A percentile compares a stretch with the other conserved stretches of the same genome.
These are phyloP conservation scores for Semaprochilodus insignis DNA, from an alignment of 2,797 vertebrate species.

Conservation along the genomic window DNA sequence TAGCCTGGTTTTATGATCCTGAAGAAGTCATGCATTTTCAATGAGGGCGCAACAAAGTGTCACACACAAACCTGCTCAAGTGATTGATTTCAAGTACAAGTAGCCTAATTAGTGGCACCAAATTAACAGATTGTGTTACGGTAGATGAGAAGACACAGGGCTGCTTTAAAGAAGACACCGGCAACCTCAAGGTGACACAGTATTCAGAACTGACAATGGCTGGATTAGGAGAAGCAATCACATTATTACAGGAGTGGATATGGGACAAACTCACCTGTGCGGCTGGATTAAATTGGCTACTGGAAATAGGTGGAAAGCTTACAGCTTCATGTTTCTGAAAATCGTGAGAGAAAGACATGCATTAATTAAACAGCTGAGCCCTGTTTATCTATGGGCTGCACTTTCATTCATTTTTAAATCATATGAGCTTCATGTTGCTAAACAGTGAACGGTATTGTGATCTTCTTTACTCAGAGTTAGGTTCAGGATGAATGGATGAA, in stretches of 20 bases:
- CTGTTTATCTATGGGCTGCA: not conserved
- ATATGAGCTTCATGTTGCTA: not conserved
- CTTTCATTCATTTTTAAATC: not conserved
- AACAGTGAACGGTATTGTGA: not conserved
- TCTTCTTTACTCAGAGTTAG: not conserved
- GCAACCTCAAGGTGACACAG: not conserved
- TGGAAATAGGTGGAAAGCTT: slow-evolving; percentile 65
- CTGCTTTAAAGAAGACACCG: not conserved
- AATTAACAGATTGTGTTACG: slow-evolving; percentile 33
- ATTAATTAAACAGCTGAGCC: not conserved
- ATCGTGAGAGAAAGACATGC: not conserved
- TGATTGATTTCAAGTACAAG: slow-evolving; percentile 35
- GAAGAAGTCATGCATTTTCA: slow-evolving; percentile 47
- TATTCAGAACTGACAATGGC: not conserved
- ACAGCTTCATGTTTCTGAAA: slow-evolving; percentile 65
- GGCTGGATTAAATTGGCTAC: slow-evolving; percentile 15
- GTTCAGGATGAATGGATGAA: not conserved
- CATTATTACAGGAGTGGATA: not conserved
- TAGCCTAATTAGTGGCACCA: slow-evolving; percentile 19
- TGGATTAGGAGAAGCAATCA: not conserved
- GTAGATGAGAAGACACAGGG: not conserved
- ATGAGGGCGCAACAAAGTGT: slow-evolving; percentile 28
- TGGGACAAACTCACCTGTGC: slow-evolving; percentile 50
- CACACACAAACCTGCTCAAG: slow-evolving; percentile 19
- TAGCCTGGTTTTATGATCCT: slow-evolving; percentile 54